Evolutionary conservation across 2,888 invertebrate genomes (phyloP), one percentile per base, ranked within the genome.

Genomic region (Buathra laborator): DNA sequence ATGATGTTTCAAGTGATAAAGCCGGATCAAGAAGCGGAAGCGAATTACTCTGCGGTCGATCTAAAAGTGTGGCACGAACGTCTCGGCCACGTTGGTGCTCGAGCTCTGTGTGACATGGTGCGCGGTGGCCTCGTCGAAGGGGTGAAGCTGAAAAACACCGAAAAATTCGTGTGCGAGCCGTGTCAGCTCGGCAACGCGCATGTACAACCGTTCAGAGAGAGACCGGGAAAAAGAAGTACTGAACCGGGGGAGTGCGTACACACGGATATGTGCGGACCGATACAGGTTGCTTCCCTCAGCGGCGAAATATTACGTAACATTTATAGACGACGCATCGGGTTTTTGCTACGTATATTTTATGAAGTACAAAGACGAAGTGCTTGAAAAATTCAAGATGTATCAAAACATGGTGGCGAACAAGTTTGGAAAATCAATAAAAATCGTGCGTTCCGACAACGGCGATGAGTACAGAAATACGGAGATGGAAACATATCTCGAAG

Each of bases 301-400:
- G 85, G 85, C 32, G 16, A 12, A n/a, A 1, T 87, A 81, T 53
- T 75, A 78, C 24, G 70, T 83, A 4, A 83, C 79, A 32, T 86
- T 87, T 43, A 87, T 85, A 9, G 87, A 88, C 37, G 86, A 87
- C 14, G 75, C 79, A n/a, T 85, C 86, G 24, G 62, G 80, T 19
- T 85, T 81, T 10, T 62, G 68, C 16, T 75, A 72, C n/a, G 84
- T 84, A 0, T 82, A 86, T 71, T 86, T 88, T 53, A 5, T 89
- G 4, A 82, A 64, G 12, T 71, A 81, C 51, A 87, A 88, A 68
- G 74, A 70, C 72, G 86, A 89, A 62, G 85, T 86, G 9, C 64
- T 86, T 24, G 71, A 86, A 0, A 77, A 71, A 64, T 87, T 87
- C 46, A 79, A 83, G 56, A 72, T 83, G 44, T 87, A 53, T 53